These are phyloP conservation scores for Cheilosia impressa DNA, from an alignment of 2,888 invertebrate species.

Conservation along the genomic window DNA sequence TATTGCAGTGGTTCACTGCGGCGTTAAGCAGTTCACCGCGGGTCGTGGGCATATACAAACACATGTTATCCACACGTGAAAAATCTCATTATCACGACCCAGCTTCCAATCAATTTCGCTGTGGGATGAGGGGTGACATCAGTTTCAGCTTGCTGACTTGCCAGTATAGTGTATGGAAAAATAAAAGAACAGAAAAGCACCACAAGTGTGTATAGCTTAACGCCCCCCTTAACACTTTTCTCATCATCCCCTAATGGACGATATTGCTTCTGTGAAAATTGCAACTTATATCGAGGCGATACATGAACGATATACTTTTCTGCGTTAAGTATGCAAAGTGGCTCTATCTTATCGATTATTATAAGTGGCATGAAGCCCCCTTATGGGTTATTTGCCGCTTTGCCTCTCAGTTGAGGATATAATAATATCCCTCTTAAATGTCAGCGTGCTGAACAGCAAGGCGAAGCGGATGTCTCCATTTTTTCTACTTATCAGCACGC, in stretches of 20 bases:
- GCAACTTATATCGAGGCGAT: constrained; percentile 27
- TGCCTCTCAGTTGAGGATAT: background rate
- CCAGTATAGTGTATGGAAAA: constrained; percentile 31
- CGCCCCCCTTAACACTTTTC: constrained; percentile 26
- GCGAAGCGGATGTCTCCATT: constrained; percentile 55
- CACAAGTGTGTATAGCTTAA: constrained; percentile 8
- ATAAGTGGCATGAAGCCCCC: constrained; percentile 43
- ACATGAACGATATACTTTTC: constrained; percentile 4
- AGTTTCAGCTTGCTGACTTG: background rate
- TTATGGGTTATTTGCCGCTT: constrained; percentile 27
- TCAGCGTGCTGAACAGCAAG: constrained; percentile 16
- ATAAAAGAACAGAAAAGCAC: constrained; percentile 1
- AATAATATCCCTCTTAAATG: constrained; percentile 30
- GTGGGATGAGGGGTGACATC: constrained; percentile 3
- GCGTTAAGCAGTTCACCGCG: background rate
- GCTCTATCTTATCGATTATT: constrained; percentile 58
- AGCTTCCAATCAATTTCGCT: constrained; percentile 26
- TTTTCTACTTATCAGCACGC: constrained; percentile 59
- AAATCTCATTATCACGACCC: constrained; percentile 59
- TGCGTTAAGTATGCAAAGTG: constrained; percentile 51
- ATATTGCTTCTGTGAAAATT: constrained; percentile 35
- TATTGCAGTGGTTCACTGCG: constrained; percentile 43
- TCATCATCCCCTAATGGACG: constrained; percentile 40
- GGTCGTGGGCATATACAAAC: background rate
- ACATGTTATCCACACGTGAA: constrained; percentile 37